Base-by-base conservation (phyloP, 53 echinoderm and acorn worm species). In the Echinarachnius parma region DNA sequence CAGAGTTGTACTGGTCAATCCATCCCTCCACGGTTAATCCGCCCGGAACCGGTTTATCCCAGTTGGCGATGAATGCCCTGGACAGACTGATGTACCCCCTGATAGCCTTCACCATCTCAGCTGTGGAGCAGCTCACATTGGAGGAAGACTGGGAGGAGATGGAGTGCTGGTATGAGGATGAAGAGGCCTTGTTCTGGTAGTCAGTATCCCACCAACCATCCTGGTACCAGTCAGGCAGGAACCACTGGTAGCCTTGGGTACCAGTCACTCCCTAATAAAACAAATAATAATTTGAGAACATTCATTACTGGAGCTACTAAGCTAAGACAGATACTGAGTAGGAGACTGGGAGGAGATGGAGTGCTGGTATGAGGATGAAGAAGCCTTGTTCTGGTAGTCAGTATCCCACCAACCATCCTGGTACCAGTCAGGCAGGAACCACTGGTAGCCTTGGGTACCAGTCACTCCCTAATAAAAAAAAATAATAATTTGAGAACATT, bases 201-300 rank as follows among this genome's bases (percentile, higher is more conserved):
- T 93, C 89, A 10, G 89, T 82, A 35, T 93, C 86, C 93, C 93
- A 93, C 93, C 93, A 93, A 13, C 50, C 64, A 39, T 80, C 61
- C 9, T 76, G 37, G 22, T 86, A 93, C 75, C 81, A 83, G 27
- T 80, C 70, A 1, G 93, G 89, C 19, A 93, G 48, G 47, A 93
- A 83, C 93, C 93, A 93, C 81, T 90, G 83, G 78, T 77, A 89
- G 49, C 89, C 93, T 20, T 79, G 31, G 45, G 83, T 68, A 5
- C 83, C 62, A 16, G 82, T 86, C 39, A 83, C 57, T 30, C 75
- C 81, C 93, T 93, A 78, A 72, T 34, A 0, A 72, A 1, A 48
- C 1, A 29, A 57, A 62, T 3, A 26, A 7, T 10, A 16, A 33
- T 54, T 54, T 5, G 11, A 23, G n/a, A n/a, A n/a, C n/a, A n/a